Base-by-base conservation (phyloP, 2,888 invertebrate species). In the Macropis europaea region DNA sequence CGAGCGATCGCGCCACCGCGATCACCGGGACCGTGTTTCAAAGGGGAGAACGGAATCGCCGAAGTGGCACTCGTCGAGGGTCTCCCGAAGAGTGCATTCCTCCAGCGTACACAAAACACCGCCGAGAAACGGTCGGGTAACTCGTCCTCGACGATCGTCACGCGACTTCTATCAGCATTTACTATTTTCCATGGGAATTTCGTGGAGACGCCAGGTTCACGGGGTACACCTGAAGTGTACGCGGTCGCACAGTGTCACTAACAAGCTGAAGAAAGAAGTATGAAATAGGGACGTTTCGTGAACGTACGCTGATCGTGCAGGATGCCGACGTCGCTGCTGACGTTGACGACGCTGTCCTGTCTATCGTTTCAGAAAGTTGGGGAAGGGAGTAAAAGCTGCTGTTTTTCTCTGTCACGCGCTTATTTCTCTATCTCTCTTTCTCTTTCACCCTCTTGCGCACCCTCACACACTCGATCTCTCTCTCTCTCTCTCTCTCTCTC, bases 231-330 rank as follows among this genome's bases (percentile, higher is more conserved):
- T n/a, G n/a, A n/a, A n/a, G n/a, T n/a, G n/a, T n/a, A n/a, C n/a
- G n/a, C n/a, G n/a, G n/a, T n/a, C n/a, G n/a, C n/a, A n/a, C n/a
- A n/a, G n/a, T n/a, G n/a, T n/a, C 30, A 30, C 7, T 30, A 30
- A 30, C 7, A 30, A n/a, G n/a, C n/a, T n/a, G n/a, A 17, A 40
- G 40, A 24, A 43, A 4, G 43, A 43, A 66, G 38, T 36, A 40
- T 28, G 45, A 30, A 69, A 59, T 69, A 56, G 7, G 53, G 30
- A 52, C 45, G 22, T 56, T 69, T 70, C 62, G 57, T 56, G 64
- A 70, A 76, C 78, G 66, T 76, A 78, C 78, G 66, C 32, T 75
- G 66, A 32, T 78, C 24, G 66, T 76, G 42, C 67, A 66, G 69
- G 69, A 70, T 71, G 60, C 38, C 68, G 61, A 56, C 68, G 73